Evolutionary conservation across 2,888 invertebrate genomes (phyloP), one percentile per base, ranked within the genome.

Genomic region (Tromatobia lineatoria): DNA sequence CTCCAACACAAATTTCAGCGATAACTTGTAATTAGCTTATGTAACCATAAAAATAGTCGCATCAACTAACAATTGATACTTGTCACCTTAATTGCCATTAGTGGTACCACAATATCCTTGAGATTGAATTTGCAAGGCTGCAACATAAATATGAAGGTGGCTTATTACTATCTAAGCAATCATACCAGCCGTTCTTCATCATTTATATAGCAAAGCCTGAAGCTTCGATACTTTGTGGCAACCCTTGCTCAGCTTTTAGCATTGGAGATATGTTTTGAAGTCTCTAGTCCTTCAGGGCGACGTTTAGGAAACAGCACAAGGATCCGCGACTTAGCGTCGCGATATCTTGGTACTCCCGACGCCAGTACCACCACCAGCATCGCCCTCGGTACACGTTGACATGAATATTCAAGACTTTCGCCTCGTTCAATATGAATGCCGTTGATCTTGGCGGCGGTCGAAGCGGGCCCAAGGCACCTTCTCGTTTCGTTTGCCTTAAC

Each of bases 391-490:
- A 89, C 90, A 90, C 86, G 89, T 87, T 90, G 88, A 86, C 89
- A 92, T 92, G 91, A 92, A 92, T 92, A 92, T 92, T 92, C 91
- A 92, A 89, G 88, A 90, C 90, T 89, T 85, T 90, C 88, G 89
- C 90, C 90, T 90, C 91, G 90, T 92, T 92, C 92, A 92, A 92
- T 92, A 92, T 92, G 92, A 92, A 92, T 92, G 91, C 90, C 91
- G 91, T 92, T 91, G 91, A 91, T 92, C 92, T 92, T 91, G 90
- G 89, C 80, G 88, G 89, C 88, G 88, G 89, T 61, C 77, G 52
- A 78, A 54, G 77, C 42, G 57, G 59, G 52, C 79, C 34, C 20
- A 67, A 34, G 42, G 71, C 73, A 34, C 71, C 76, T 71, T 76
- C 82, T 50, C 79, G 73, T 80, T 73, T 67, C 66, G 75, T 82